Evolutionary conservation across 92 coral and sea anemone genomes (phyloP).

Genomic region (Anthopleura xanthogrammica): DNA sequence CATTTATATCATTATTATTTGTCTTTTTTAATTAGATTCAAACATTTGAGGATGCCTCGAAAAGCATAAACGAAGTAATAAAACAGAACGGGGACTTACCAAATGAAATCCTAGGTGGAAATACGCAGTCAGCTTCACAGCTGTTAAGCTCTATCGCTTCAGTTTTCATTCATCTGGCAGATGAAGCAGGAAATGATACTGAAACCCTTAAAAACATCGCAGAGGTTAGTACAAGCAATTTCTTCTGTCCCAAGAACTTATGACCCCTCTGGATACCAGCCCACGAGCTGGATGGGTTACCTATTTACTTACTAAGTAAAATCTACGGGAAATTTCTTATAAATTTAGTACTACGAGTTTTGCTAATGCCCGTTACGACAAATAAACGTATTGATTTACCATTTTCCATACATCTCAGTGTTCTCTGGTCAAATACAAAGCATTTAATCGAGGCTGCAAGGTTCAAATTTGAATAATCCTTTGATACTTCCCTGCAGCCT

Average conservation of each 20-base stretch:
- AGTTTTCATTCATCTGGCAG: not conserved
- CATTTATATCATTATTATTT: not conserved
- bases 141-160: slow-evolving; percentile 20
- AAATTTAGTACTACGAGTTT: not conserved
- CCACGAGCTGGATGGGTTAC: no score
- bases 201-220: not conserved
- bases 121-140: slow-evolving; percentile 15
- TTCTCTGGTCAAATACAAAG: no score
- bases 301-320: no score
- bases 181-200: slow-evolving; percentile 21
- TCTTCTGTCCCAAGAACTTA: no score
- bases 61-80: not conserved
- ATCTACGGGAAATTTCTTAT: no score
- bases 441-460: no score
- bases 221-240: not conserved
- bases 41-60: not conserved
- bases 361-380: not conserved
- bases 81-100: slow-evolving; percentile 7
- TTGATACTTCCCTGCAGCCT: no score
- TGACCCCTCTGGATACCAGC: no score
- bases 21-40: not conserved
- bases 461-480: no score
- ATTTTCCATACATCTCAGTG: no score
- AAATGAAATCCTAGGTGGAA: slow-evolving; percentile 21
- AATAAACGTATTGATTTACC: no score